These are phyloP conservation scores for Sus scrofa DNA, from an alignment of 2,113 vertebrate species.

Conservation along the genomic window T2T-Sscrofa CM000826.6:123783501-123784000, in stretches of 20 bases:
- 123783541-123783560: not conserved
- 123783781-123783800: not conserved
- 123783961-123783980: not conserved
- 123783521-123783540: not conserved
- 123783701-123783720: not conserved
- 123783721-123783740: constrained; percentile 34
- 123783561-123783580: not conserved
- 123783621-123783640: not conserved
- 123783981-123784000: not conserved
- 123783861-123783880: not conserved
- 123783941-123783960: not conserved
- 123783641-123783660: not conserved
- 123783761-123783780: constrained; percentile 9
- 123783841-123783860: not conserved
- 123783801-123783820: not conserved
- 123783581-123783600: not conserved
- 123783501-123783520: not conserved
- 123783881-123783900: not conserved
- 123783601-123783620: not conserved
- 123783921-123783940: not conserved
- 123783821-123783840: not conserved
- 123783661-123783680: not conserved
- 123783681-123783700: not conserved
- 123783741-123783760: not conserved
- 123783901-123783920: not conserved